phyloP scores from a whole-genome alignment of 2,797 vertebrate genomes.

The Paratrypauchen microcephalus region DNA sequence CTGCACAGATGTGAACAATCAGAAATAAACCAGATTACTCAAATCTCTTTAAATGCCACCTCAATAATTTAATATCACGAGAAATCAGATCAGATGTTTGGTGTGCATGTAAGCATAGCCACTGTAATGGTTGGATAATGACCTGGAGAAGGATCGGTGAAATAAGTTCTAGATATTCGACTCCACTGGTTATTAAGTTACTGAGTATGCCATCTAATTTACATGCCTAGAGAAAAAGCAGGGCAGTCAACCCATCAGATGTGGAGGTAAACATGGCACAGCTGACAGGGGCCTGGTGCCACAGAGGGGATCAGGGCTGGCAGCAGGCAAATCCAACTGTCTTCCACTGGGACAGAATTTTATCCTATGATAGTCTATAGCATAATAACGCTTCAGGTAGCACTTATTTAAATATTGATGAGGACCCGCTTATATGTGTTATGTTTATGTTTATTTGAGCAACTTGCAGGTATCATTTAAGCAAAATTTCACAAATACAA shows the following conservation, averaged over 20 bases:
- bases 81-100: too few relatives aligned
- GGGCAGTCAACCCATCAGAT: constrained; percentile 44
- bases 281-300: constrained; percentile 35
- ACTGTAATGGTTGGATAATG: neutral
- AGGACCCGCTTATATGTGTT: too few relatives aligned
- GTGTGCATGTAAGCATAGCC: too few relatives aligned
- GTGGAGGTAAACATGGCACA: constrained; percentile 22
- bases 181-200: neutral
- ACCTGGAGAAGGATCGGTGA: neutral
- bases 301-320: constrained; percentile 48
- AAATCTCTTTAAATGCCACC: too few relatives aligned
- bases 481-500: too few relatives aligned
- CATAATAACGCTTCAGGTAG: neutral
- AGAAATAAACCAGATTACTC: too few relatives aligned
- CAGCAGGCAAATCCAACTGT: constrained; percentile 47
- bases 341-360: constrained; percentile 38
- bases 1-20: too few relatives aligned
- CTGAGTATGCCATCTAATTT: constrained; percentile 9
- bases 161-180: neutral
- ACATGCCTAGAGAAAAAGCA: constrained; percentile 21
- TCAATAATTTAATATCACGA: too few relatives aligned
- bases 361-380: neutral
- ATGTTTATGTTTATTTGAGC: too few relatives aligned
- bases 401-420: neutral
- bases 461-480: too few relatives aligned